Percentiles rank a stretch among this genome's conserved stretches.
Conservation (phyloP, 2,797 vertebrate genomes). For the Sylvia borin region DNA sequence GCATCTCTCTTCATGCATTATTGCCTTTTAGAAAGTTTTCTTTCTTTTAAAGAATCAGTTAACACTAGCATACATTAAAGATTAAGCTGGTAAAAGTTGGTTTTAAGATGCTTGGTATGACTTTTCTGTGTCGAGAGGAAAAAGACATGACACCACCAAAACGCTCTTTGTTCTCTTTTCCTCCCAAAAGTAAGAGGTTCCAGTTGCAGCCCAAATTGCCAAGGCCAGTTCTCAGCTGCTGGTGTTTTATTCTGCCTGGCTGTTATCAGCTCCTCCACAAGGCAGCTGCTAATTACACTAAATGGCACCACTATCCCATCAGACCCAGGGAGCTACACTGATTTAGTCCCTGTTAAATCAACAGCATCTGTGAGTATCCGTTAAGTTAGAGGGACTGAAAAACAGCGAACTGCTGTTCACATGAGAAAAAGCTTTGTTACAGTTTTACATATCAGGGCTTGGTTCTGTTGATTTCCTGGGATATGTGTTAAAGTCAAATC, state of each 20-base stretch:
- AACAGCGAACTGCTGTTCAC: background rate
- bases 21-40: conserved; percentile 30
- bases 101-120: background rate
- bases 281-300: conserved; percentile 21
- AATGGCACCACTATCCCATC: background rate
- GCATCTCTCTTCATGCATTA: conserved; percentile 1
- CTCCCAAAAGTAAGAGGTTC: background rate
- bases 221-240: background rate
- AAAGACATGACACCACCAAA: background rate
- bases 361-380: background rate
- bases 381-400: background rate
- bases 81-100: background rate
- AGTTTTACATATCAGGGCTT: fast-evolving
- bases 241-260: background rate
- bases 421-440: background rate
- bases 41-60: background rate
- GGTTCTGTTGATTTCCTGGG: background rate
- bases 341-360: background rate
- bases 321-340: background rate
- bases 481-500: fast-evolving
- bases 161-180: background rate
- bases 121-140: background rate
- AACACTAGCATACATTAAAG: background rate
- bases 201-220: background rate
- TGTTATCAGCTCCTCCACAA: conserved; percentile 1